Evolutionary conservation across 2,113 vertebrate species (phyloP).

Genomic region (Mastomys natalensis): DNA sequence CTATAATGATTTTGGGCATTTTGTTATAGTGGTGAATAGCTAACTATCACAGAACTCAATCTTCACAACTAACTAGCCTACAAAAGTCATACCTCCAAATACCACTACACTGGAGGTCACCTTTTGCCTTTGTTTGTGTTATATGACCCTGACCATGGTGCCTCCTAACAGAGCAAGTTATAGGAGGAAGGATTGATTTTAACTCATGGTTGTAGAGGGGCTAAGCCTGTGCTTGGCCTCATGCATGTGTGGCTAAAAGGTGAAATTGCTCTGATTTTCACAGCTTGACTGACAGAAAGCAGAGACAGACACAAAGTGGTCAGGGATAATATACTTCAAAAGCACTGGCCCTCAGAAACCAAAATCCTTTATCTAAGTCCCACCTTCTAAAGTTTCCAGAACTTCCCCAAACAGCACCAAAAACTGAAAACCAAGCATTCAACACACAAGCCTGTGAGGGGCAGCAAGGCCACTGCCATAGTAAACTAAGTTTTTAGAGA

Average conservation of each 20-base stretch:
- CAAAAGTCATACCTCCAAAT: neutral
- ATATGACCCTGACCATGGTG: neutral
- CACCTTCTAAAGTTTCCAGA: neutral
- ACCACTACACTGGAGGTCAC: neutral
- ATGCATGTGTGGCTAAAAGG: neutral
- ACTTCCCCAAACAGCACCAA: neutral
- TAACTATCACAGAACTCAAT: neutral
- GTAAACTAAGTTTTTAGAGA: neutral
- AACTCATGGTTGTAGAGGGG: neutral
- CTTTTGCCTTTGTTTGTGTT: neutral
- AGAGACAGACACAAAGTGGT: neutral
- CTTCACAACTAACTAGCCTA: neutral
- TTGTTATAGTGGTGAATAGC: neutral
- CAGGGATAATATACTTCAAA: neutral
- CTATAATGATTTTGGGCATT: neutral
- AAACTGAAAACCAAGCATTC: neutral
- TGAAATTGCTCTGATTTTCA: neutral
- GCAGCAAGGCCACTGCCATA: neutral
- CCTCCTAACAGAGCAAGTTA: neutral
- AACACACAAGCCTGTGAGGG: neutral
- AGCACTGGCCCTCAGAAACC: neutral
- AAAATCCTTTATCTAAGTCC: neutral
- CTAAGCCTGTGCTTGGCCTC: neutral
- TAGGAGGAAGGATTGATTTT: neutral
- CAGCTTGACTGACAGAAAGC: neutral